A percentile compares a stretch with the other conserved stretches of the same genome.
Conservation (phyloP, 2,888 invertebrate species). For the Macroteleia sp. region DNA sequence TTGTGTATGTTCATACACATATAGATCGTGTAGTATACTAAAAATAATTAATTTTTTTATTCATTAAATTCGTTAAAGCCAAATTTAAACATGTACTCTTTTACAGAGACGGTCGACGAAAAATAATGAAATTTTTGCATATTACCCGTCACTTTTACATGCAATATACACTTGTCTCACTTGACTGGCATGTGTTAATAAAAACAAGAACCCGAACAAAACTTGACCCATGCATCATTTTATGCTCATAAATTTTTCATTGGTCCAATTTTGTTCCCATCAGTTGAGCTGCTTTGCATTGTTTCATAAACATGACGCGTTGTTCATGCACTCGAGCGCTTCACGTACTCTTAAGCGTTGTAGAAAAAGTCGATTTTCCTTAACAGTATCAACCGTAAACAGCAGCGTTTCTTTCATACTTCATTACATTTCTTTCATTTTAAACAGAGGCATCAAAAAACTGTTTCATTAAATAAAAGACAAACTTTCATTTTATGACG, state of each 20-base stretch:
- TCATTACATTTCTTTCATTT: neutral
- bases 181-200: constrained; percentile 32
- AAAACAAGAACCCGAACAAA: constrained; percentile 12
- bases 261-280: constrained; percentile 22
- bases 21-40: too few relatives aligned
- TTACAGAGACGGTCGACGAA: neutral
- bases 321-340: neutral
- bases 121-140: constrained; percentile 25
- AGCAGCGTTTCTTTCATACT: neutral
- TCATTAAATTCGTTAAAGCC: constrained; percentile 11
- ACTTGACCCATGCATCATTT: constrained; percentile 39
- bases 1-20: too few relatives aligned
- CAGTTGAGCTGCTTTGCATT: constrained; percentile 15
- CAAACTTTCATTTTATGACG: neutral
- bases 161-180: constrained; percentile 18
- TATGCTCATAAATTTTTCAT: constrained; percentile 46
- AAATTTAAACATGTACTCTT: neutral
- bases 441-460: neutral
- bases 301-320: constrained; percentile 35
- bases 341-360: constrained; percentile 4
- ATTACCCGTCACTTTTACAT: constrained; percentile 29
- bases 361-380: constrained; percentile 30
- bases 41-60: too few relatives aligned
- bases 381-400: constrained; percentile 26
- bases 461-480: neutral